Evolutionary conservation across 2,113 vertebrate genomes (phyloP), one percentile per base, ranked within the genome.

Genomic region (Arenaria interpres): DNA sequence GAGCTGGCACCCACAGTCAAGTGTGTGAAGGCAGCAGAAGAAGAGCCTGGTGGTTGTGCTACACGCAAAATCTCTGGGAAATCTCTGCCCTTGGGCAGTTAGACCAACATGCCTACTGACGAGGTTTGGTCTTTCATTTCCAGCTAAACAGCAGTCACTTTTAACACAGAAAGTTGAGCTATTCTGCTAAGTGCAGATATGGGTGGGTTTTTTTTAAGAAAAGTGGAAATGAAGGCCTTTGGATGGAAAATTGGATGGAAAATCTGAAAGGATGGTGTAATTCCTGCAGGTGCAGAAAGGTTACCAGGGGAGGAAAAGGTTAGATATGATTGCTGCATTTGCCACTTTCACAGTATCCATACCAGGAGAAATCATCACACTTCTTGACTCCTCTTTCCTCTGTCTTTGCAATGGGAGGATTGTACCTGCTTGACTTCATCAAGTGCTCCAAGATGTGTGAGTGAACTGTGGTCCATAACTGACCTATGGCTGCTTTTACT

Each of bases 401-500:
- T 56, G 18, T 83, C 48, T 84, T 60, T 76, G 59, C 15, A 77
- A 10, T 19, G 21, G 41, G 35, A 57, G 39, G 28, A 8, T 91
- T 50, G 8, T 51, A 37, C 43, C 13, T 50, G 51, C 53, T 83
- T 57, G 76, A 37, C 72, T 83, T 73, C 12, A 9, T 68, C 7
- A 27, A 13, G 74, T 46, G 25, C 60, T 91, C 57, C 76, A 67
- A 88, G 35, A 72, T 60, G n/a, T 1, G 2, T 56, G 51, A 22
- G 46, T 41, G 30, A 79, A 5, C 67, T 14, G 10, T 72, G 37
- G 17, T 35, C 53, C 4, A 0, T 8, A 51, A 64, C 30, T 66
- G 62, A 64, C 53, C 0, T 0, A 1, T n/a, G 10, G 19, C 59
- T 86, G 39, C 63, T 84, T 76, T 57, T 8, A 56, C 0, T 60